A percentile compares a stretch with the other conserved stretches of the same genome.
Conservation (phyloP, 2,888 invertebrate species). For the Petrophora chlorosata region DNA sequence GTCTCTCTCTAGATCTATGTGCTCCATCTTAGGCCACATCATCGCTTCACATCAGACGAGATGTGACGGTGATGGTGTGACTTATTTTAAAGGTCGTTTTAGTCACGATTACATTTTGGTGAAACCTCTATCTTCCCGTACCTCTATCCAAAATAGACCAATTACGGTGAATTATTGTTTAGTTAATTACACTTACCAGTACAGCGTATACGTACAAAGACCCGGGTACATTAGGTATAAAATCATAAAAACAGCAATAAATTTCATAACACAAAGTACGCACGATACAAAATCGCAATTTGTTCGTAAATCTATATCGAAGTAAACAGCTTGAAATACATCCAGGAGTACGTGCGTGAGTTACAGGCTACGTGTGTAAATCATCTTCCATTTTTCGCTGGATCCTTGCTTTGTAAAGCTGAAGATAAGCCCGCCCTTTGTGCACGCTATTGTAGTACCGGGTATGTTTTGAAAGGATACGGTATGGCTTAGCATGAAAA, state of each 20-base stretch:
- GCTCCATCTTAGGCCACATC: too few species aligned
- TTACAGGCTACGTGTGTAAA: constrained; percentile 41
- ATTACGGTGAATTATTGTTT: too few species aligned
- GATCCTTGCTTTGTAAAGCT: constrained; percentile 32
- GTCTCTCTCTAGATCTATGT: too few species aligned
- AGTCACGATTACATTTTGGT: too few species aligned
- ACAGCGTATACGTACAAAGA: too few species aligned
- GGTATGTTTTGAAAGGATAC: constrained; percentile 1
- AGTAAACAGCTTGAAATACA: constrained; percentile 37
- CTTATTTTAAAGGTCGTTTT: too few species aligned
- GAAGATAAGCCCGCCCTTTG: constrained; percentile 10
- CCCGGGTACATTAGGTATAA: neutral
- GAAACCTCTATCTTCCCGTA: too few species aligned
- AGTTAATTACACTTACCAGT: too few species aligned
- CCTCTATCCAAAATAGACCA: too few species aligned
- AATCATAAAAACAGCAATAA: neutral
- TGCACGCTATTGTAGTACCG: constrained; percentile 9
- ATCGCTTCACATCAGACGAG: too few species aligned
- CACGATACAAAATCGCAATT: constrained; percentile 1
- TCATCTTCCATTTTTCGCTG: constrained; percentile 38
- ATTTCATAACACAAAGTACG: neutral
- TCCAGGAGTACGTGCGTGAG: constrained; percentile 44
- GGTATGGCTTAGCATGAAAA: too few species aligned
- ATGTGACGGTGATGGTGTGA: too few species aligned
- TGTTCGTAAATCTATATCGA: constrained; percentile 39